Percentiles rank a stretch among this genome's conserved stretches.
Evolutionary conservation across 2,113 vertebrate genomes (phyloP).

Genomic region (Embiotoca jacksoni): DNA sequence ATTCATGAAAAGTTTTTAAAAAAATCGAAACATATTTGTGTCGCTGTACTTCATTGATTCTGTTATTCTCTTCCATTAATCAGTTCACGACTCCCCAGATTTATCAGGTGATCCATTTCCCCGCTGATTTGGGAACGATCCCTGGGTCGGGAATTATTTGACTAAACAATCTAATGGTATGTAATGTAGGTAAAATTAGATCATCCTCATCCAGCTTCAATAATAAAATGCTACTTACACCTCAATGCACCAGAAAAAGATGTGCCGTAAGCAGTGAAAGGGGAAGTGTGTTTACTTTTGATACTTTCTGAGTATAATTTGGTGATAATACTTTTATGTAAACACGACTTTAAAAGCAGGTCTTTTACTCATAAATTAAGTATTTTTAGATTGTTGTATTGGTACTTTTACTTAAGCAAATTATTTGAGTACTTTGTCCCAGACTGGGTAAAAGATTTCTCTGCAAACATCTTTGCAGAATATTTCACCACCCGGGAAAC

Average conservation of each 20-base stretch:
- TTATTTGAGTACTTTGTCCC: neutral
- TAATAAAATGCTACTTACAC: neutral
- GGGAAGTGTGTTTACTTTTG: too few relatives aligned
- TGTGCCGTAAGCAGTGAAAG: too few relatives aligned
- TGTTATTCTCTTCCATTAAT: neutral
- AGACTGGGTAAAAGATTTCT: neutral
- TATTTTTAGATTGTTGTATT: neutral
- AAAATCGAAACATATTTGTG: neutral
- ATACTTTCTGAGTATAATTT: too few relatives aligned
- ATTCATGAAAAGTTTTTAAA: too few relatives aligned
- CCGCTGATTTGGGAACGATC: neutral
- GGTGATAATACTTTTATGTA: neutral
- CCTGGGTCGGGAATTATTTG: neutral
- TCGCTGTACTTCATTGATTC: neutral
- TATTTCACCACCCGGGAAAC: slow-evolving; percentile 15
- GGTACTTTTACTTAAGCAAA: neutral
- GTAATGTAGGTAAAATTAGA: neutral
- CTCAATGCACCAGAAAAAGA: too few relatives aligned
- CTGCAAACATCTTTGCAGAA: neutral
- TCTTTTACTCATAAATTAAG: too few relatives aligned
- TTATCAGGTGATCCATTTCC: neutral
- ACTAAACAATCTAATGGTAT: neutral
- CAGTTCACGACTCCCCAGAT: neutral
- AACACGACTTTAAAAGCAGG: too few relatives aligned
- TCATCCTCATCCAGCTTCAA: neutral